A percentile compares a stretch with the other conserved stretches of the same genome.
Evolutionary conservation across 2,888 invertebrate species (phyloP).

Genomic region (Meloe dianella): DNA sequence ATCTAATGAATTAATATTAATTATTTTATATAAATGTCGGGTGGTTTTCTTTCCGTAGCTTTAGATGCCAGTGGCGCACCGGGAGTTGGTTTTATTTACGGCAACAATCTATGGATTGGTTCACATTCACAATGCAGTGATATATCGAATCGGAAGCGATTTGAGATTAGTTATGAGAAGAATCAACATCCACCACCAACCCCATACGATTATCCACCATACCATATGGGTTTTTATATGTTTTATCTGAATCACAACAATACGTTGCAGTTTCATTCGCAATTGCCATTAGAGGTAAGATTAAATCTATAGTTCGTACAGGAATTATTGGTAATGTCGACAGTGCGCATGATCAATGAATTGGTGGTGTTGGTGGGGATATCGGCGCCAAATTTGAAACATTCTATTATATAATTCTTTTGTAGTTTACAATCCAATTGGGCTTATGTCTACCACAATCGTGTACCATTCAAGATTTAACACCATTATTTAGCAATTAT

Average conservation of each 20-base stretch:
- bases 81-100: constrained; percentile 64
- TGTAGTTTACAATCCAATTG: constrained; percentile 55
- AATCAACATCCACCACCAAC: constrained; percentile 47
- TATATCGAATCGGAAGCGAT: constrained; percentile 46
- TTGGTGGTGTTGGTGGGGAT: neutral
- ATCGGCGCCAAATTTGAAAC: neutral
- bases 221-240: constrained; percentile 53
- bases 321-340: no score
- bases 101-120: constrained; percentile 68
- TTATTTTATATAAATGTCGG: no score
- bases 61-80: constrained; percentile 66
- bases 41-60: constrained; percentile 48
- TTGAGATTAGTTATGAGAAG: constrained; percentile 46
- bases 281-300: constrained; percentile 57
- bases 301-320: no score
- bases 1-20: no score
- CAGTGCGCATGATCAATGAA: neutral
- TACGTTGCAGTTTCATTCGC: constrained; percentile 57
- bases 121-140: constrained; percentile 62
- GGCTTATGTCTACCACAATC: constrained; percentile 60
- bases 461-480: constrained; percentile 53
- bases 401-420: no score
- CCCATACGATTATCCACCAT: constrained; percentile 57
- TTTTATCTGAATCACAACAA: constrained; percentile 58
- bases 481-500: constrained; percentile 48